Conservation (phyloP, 2,888 invertebrate species). For the Odontocerum albicorne region DNA sequence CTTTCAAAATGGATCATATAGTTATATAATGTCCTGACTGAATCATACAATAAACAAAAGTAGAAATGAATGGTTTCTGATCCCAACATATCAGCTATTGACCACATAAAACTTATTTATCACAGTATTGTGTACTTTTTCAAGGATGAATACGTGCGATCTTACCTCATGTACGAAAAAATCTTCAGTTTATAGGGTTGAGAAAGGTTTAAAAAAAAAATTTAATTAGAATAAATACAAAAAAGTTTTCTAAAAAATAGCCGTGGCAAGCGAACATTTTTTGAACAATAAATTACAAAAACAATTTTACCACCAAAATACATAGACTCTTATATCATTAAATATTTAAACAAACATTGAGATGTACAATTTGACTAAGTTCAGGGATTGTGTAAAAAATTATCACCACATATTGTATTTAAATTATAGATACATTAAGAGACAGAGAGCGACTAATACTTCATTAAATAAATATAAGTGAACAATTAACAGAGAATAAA, state of each 20-base stretch:
- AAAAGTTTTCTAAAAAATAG: slow-evolving; percentile 1
- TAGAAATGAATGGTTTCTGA: no score
- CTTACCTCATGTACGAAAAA: not conserved
- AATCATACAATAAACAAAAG: no score
- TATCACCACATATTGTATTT: no score
- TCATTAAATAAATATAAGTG: slow-evolving; percentile 8
- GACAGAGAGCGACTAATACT: slow-evolving; percentile 26
- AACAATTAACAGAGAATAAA: slow-evolving; percentile 11
- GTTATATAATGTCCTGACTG: no score
- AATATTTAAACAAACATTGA: slow-evolving; percentile 20
- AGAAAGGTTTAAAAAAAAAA: no score
- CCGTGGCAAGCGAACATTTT: slow-evolving; percentile 25
- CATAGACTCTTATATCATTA: slow-evolving; percentile 6
- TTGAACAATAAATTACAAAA: slow-evolving; percentile 24
- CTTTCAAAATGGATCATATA: no score
- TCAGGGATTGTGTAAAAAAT: slow-evolving; percentile 14
- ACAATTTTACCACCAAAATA: slow-evolving; percentile 20
- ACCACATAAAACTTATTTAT: no score
- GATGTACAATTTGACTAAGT: slow-evolving; percentile 25
- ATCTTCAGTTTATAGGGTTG: no score
- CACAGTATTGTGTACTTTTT: no score
- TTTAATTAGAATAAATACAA: no score
- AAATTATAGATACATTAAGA: slow-evolving; percentile 7
- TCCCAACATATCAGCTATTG: no score
- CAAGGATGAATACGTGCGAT: not conserved